Conservation (phyloP, 2,113 vertebrate species). For the Struthidea cinerea region DNA sequence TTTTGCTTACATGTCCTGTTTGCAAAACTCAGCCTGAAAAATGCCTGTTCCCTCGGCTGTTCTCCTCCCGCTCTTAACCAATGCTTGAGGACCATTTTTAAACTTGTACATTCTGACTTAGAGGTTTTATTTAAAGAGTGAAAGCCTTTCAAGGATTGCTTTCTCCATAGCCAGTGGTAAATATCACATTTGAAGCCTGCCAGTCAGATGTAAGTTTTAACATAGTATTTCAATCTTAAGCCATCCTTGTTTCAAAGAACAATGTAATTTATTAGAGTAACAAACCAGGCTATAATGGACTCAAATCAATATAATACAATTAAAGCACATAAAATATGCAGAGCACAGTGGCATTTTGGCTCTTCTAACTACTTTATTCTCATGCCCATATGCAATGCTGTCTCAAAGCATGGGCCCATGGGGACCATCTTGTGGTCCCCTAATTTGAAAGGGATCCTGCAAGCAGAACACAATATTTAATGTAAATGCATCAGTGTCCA, state of each 20-base stretch:
- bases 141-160: neutral
- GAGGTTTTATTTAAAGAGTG: neutral
- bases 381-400: neutral
- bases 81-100: neutral
- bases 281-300: conserved; percentile 50
- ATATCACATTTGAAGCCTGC: neutral
- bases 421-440: neutral
- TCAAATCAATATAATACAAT: conserved; percentile 59
- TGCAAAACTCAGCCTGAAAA: neutral
- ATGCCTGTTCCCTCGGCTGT: neutral
- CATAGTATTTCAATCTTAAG: conserved; percentile 20
- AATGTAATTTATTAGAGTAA: conserved; percentile 59
- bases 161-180: neutral
- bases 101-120: neutral
- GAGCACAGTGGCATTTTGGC: conserved; percentile 42
- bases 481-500: neutral
- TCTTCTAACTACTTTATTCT: conserved; percentile 36
- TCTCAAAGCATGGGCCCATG: neutral
- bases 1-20: neutral
- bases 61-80: neutral
- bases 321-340: conserved; percentile 63
- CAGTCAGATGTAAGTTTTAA: conserved; percentile 19
- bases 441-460: conserved; percentile 11
- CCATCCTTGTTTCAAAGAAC: conserved; percentile 42
- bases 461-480: neutral